phyloP scores from a whole-genome alignment of 2,113 vertebrate genomes.

The Varanus komodoensis region DNA sequence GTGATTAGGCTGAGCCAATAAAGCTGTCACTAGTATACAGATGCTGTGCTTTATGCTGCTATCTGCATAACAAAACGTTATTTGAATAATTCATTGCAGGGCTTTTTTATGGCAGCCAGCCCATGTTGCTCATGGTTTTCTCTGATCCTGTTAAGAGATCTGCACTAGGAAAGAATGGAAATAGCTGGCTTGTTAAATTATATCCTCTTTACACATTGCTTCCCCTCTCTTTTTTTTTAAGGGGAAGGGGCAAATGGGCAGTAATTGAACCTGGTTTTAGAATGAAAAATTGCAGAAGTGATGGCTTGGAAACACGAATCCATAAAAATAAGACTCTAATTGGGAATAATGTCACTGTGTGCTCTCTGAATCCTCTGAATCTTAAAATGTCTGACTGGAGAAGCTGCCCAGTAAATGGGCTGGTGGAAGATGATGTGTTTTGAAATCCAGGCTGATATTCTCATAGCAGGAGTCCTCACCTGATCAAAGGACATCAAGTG shows the following conservation, averaged over 20 bases:
- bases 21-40: slow-evolving; percentile 34
- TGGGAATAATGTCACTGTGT: neutral
- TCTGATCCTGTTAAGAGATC: neutral
- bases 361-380: neutral
- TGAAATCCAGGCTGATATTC: neutral
- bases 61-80: slow-evolving; percentile 6
- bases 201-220: slow-evolving; percentile 44
- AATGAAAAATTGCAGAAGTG: neutral
- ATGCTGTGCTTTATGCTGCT: slow-evolving; percentile 18
- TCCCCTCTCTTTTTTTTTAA: rapidly evolving
- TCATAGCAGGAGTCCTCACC: neutral
- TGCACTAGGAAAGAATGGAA: slow-evolving; percentile 33
- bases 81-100: slow-evolving; percentile 28
- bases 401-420: neutral
- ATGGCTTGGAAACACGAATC: neutral
- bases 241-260: neutral
- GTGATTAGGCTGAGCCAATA: neutral
- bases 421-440: neutral
- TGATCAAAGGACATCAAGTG: neutral
- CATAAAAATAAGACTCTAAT: neutral
- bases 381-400: neutral
- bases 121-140: slow-evolving; percentile 10
- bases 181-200: slow-evolving; percentile 52
- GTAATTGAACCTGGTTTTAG: neutral
- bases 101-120: slow-evolving; percentile 1